phyloP scores from a whole-genome alignment of 2,888 invertebrate species.

The Acheta domesticus region DNA sequence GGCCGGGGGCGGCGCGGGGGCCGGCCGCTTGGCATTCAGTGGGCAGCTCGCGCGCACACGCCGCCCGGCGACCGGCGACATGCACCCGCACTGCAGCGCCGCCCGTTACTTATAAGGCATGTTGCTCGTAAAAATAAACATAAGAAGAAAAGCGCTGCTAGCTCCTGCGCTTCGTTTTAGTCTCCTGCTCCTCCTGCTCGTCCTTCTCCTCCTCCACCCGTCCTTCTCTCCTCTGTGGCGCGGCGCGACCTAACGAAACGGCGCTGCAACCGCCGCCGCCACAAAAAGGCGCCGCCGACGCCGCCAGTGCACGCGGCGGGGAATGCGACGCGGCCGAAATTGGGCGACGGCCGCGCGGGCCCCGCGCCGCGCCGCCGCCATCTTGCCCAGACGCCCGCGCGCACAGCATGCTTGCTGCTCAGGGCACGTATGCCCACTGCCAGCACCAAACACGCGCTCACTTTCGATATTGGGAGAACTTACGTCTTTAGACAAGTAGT shows the following conservation, averaged over 20 bases:
- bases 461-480: too few species aligned
- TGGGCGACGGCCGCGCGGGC: neutral
- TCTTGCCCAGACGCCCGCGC: neutral
- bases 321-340: neutral
- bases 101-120: conserved; percentile 18
- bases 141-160: neutral
- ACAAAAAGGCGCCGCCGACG: neutral
- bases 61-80: neutral
- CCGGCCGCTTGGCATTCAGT: neutral
- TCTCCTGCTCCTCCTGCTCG: too few species aligned
- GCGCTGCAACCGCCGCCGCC: neutral
- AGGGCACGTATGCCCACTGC: too few species aligned
- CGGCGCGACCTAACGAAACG: neutral
- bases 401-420: too few species aligned
- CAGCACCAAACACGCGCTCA: too few species aligned
- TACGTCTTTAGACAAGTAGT: too few species aligned
- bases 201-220: too few species aligned
- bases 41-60: neutral
- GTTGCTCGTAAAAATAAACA: conserved; percentile 9
- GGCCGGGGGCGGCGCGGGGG: neutral
- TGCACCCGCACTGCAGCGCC: conserved; percentile 18
- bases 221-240: too few species aligned
- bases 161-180: too few species aligned
- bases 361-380: neutral
- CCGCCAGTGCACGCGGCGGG: neutral